These are phyloP conservation scores for Petromus typicus DNA, from an alignment of 2,113 vertebrate genomes.

Conservation along the genomic window DNA sequence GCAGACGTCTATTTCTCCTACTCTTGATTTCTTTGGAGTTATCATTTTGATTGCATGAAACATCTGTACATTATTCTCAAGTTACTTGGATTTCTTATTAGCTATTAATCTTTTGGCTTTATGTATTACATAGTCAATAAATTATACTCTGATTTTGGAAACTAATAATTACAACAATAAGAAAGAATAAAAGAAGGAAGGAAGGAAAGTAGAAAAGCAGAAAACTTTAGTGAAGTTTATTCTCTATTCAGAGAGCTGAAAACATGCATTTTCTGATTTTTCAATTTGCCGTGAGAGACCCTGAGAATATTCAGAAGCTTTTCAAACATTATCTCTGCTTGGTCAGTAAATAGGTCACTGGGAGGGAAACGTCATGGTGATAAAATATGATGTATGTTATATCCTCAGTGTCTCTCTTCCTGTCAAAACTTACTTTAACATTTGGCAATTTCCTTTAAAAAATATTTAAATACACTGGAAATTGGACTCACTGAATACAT, in stretches of 20 bases:
- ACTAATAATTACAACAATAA: constrained; percentile 62
- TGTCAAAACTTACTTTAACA: constrained; percentile 74
- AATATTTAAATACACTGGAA: constrained; percentile 77
- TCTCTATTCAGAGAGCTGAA: constrained; percentile 69
- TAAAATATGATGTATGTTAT: constrained; percentile 73
- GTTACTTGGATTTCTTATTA: not conserved
- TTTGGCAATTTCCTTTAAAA: constrained; percentile 59
- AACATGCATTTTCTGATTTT: constrained; percentile 64
- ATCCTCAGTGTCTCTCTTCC: constrained; percentile 77
- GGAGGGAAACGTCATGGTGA: constrained; percentile 67
- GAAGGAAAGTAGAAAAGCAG: not conserved
- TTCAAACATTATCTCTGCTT: constrained; percentile 19
- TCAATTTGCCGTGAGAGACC: constrained; percentile 63
- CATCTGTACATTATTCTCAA: not conserved
- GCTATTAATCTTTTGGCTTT: constrained; percentile 38
- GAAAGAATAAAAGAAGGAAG: not conserved
- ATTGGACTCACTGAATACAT: constrained; percentile 28
- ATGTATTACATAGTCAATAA: constrained; percentile 72
- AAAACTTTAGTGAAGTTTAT: constrained; percentile 67
- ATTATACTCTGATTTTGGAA: constrained; percentile 77
- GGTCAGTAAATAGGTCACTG: constrained; percentile 71
- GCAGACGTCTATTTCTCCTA: not conserved
- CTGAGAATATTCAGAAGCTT: constrained; percentile 54
- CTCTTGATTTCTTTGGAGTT: not conserved
- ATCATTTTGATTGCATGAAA: not conserved